Evolutionary conservation across 2,888 invertebrate genomes (phyloP).

Genomic region (Luffia ferchaultella): DNA sequence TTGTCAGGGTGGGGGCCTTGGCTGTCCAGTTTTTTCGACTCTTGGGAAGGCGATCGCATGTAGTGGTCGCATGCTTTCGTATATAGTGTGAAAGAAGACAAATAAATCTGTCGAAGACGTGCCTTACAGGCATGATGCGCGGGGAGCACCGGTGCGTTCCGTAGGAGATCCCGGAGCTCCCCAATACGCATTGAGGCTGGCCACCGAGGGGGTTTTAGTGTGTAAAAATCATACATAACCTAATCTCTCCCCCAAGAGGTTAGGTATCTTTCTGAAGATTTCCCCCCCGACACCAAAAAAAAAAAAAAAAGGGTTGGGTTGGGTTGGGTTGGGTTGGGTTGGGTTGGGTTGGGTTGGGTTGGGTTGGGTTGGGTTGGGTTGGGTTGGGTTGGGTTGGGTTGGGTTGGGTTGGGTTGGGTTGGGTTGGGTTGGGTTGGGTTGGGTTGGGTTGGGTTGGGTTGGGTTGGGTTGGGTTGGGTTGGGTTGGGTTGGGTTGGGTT

Average conservation of each 20-base stretch:
- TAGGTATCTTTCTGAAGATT: too few species aligned
- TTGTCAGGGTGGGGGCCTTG: neutral
- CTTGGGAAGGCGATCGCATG: neutral
- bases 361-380: slow-evolving; percentile 15
- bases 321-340: slow-evolving; percentile 16
- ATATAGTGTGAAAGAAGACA: neutral
- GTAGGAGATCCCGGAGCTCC: too few species aligned
- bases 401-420: too few species aligned
- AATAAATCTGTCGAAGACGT: neutral
- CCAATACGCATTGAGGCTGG: too few species aligned
- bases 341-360: slow-evolving; percentile 16
- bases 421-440: too few species aligned
- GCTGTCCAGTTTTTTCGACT: neutral
- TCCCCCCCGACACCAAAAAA: too few species aligned
- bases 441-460: too few species aligned
- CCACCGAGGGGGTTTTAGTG: too few species aligned
- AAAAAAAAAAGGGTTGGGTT: too few species aligned
- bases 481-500: slow-evolving; percentile 8
- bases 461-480: slow-evolving; percentile 5
- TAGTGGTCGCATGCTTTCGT: too few species aligned
- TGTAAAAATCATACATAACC: too few species aligned
- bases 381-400: slow-evolving; percentile 11
- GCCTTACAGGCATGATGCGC: neutral
- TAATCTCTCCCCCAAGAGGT: too few species aligned
- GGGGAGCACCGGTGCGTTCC: neutral